These are phyloP conservation scores for Dromococcyx pavoninus DNA, from an alignment of 2,797 vertebrate genomes.

Conservation along the genomic window DNA sequence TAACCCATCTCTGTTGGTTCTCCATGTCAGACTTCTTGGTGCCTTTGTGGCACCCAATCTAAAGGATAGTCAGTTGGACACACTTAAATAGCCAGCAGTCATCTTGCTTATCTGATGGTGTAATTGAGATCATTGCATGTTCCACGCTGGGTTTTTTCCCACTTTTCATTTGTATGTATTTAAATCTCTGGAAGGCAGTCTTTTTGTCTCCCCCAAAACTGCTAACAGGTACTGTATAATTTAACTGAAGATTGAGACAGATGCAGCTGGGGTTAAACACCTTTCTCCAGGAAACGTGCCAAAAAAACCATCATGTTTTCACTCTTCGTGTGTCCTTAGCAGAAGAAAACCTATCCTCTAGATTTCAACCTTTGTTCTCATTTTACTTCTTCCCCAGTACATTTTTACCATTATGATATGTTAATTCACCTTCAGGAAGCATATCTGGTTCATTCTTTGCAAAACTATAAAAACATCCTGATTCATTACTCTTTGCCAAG, in stretches of 20 bases:
- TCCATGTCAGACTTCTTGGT: not conserved
- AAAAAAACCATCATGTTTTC: not conserved
- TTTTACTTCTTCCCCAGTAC: not conserved
- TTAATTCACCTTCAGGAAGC: not conserved
- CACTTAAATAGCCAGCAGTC: not conserved
- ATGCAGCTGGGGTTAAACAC: too few species aligned
- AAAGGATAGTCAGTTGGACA: not conserved
- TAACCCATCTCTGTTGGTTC: not conserved
- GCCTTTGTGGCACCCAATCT: fast-evolving
- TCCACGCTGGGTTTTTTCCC: fast-evolving
- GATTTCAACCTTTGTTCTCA: not conserved
- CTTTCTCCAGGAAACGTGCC: not conserved
- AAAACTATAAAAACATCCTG: not conserved
- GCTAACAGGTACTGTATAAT: not conserved
- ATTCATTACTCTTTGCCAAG: not conserved
- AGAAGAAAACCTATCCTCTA: not conserved
- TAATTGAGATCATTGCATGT: not conserved
- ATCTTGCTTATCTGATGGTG: not conserved
- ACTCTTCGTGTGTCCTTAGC: not conserved
- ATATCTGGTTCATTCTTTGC: not conserved
- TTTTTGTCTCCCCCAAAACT: not conserved
- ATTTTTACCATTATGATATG: not conserved
- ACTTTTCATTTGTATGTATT: not conserved
- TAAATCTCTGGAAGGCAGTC: not conserved
- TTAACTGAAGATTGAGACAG: too few species aligned